Base-by-base conservation (phyloP, 2,888 invertebrate genomes). In the Drosophila paramelanica region DNA sequence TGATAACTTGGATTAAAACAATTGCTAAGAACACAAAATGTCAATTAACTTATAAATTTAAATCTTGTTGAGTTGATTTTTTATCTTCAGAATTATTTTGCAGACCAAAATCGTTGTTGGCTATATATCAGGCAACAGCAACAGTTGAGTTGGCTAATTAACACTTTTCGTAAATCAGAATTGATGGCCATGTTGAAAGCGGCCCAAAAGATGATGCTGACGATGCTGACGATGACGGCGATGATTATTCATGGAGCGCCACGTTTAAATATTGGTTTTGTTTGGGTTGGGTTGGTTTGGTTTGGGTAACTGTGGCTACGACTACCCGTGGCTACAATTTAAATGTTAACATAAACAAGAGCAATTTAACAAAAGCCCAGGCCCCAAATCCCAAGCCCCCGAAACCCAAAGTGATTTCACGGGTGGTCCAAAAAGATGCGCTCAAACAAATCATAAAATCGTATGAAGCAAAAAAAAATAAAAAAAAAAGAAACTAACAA, bases 291-390 rank as follows among this genome's bases (percentile, higher is more conserved):
- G 31, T 42, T 47, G 43, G 64, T 60, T 53, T 69, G 50, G 42
- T 25, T 14, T 17, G 41, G 20, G 61, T 41, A 47, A 39, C 10
- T 38, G 45, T 5, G 70, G 75, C 87, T 74, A 86, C 89, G 70
- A 77, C 87, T 76, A 88, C 89, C 88, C 85, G 87, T 88, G 86
- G 89, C 79, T 78, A 89, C 89, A 90, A 90, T 90, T 90, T 90
- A 90, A 89, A 90, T 90, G 89, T 90, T 88, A 89, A 81, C 87
- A 88, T 89, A 88, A 90, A 90, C 89, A 88, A 90, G 87, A 88
- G 84, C 85, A 88, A 88, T 89, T 90, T 87, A 88, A 89, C 80
- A 77, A 82, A 88, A 82, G 81, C 72, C 67, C 59, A 51, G 49
- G 42, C 55, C 56, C 53, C 72, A 64, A 59, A 76, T 64, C 77